A percentile compares a stretch with the other conserved stretches of the same genome.
Conservation (phyloP, 2,113 vertebrate genomes). For the Girardinichthys multiradiatus region DNA sequence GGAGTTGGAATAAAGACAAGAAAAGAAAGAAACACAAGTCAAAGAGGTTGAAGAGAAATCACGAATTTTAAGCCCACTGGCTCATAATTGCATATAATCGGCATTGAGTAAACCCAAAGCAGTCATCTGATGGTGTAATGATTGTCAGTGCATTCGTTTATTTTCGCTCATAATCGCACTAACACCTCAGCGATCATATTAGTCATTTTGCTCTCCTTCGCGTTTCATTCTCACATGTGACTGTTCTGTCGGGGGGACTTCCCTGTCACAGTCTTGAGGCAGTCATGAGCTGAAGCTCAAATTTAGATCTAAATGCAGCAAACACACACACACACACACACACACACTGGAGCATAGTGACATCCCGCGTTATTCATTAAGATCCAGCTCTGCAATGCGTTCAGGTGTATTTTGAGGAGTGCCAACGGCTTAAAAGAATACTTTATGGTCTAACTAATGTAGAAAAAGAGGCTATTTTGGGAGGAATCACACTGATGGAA, state of each 20-base stretch:
- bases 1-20: too few relatives aligned
- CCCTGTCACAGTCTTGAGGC: constrained; percentile 8
- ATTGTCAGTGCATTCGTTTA: background rate
- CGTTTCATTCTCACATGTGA: background rate
- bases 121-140: background rate
- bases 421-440: background rate
- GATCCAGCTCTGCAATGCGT: background rate
- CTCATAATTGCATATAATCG: too few relatives aligned
- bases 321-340: background rate
- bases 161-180: background rate
- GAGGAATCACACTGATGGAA: too few relatives aligned
- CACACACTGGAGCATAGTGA: background rate
- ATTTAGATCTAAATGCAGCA: background rate
- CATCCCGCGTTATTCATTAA: background rate
- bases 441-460: background rate
- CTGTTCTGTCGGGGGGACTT: constrained; percentile 1
- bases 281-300: constrained; percentile 22
- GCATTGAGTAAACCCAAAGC: background rate
- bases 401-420: background rate
- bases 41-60: too few relatives aligned
- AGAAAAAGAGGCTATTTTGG: too few relatives aligned
- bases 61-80: too few relatives aligned
- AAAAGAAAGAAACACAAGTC: too few relatives aligned
- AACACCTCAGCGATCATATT: background rate
- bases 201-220: background rate